Evolutionary conservation across 2,797 vertebrate species (phyloP).

Genomic region (Bucorvus abyssinicus): DNA sequence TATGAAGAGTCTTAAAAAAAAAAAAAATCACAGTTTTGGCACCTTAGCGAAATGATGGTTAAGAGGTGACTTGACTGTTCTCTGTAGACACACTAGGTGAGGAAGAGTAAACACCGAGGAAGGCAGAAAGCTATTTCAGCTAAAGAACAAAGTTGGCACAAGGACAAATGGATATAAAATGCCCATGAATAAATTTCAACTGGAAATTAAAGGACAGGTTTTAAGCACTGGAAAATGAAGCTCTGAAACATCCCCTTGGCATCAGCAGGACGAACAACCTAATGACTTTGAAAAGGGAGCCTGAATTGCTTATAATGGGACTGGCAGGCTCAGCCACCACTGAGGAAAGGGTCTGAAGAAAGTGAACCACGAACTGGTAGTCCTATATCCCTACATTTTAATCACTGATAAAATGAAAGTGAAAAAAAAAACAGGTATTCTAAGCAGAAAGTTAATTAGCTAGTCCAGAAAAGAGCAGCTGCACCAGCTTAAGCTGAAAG

Average conservation of each 20-base stretch:
- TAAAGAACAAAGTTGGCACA: slow-evolving; percentile 34
- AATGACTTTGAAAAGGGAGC: neutral
- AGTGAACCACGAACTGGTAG: neutral
- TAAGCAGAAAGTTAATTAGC: neutral
- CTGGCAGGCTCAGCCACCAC: neutral
- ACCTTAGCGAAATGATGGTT: neutral
- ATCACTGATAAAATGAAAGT: neutral
- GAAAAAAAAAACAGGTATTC: neutral
- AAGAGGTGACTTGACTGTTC: neutral
- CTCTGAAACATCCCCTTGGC: slow-evolving; percentile 35
- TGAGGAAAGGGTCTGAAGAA: neutral
- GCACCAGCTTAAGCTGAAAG: neutral
- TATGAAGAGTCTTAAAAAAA: neutral
- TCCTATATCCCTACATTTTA: neutral
- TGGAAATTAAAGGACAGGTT: slow-evolving; percentile 8
- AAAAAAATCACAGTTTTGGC: neutral
- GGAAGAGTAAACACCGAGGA: slow-evolving; percentile 11
- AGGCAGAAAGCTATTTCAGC: neutral
- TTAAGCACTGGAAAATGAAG: slow-evolving; percentile 39
- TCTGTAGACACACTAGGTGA: neutral
- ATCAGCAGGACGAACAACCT: neutral
- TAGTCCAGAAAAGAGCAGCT: neutral
- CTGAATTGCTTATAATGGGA: neutral
- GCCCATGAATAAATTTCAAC: slow-evolving; percentile 17
- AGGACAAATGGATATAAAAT: slow-evolving; percentile 26